Evolutionary conservation across 2,888 invertebrate species (phyloP).

Genomic region (Clunio marinus): DNA sequence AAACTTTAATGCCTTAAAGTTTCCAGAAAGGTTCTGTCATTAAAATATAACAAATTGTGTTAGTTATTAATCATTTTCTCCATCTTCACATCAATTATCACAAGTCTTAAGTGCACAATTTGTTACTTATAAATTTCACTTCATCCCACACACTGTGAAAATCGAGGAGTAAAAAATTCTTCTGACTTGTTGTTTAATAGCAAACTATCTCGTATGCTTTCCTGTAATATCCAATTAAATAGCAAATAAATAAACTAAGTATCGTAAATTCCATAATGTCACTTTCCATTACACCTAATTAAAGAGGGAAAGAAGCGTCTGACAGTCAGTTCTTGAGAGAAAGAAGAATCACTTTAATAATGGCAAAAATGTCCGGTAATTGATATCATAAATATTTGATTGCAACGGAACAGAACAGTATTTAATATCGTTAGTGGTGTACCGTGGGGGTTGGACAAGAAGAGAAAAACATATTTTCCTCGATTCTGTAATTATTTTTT

Average conservation of each 20-base stretch:
- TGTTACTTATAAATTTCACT: too few species aligned
- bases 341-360: conserved; percentile 28
- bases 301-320: conserved; percentile 3
- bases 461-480: background rate
- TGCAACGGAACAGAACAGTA: background rate
- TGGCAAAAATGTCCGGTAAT: conserved; percentile 34
- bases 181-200: too few species aligned
- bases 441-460: background rate
- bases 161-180: too few species aligned
- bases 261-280: conserved; percentile 32
- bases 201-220: background rate
- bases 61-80: too few species aligned
- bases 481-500: background rate
- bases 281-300: conserved; percentile 35
- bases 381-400: conserved; percentile 38
- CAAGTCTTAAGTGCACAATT: too few species aligned
- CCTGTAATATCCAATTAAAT: conserved; percentile 29
- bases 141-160: too few species aligned
- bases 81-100: too few species aligned
- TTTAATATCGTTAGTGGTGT: conserved; percentile 5
- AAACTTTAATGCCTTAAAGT: too few species aligned
- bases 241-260: conserved; percentile 32
- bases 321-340: background rate
- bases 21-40: too few species aligned
- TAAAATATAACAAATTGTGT: too few species aligned